Evolutionary conservation across 2,888 invertebrate species (phyloP), one percentile per base, ranked within the genome.

Genomic region (Ormia ochracea): DNA sequence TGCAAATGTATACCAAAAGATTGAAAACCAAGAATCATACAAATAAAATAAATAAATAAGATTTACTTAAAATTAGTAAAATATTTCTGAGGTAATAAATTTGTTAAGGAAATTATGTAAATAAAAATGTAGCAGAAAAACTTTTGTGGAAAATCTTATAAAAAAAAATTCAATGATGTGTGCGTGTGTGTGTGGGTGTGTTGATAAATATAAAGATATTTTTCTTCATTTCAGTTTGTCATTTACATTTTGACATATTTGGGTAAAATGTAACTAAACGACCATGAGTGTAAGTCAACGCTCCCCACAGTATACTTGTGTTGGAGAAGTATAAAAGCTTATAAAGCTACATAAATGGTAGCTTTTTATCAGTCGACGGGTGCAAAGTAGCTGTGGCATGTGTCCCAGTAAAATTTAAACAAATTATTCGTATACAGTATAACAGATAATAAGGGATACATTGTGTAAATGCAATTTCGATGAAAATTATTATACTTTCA

Each of bases 11-110:
- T 58, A 59, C 65, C 79, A 75, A 50, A 79, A 79, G 66, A 79
- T 70, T 75, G 59, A 75, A 79, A 79, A 65, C 75, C 59, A 75
- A 79, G 66, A 58, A 79, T 45, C 70, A 65, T 56, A 63, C 41
- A 52, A 61, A 43, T 54, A 61, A 52, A 45, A 36, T 33, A 72
- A 70, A 61, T 28, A 43, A 73, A 54, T 63, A 65, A 65, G 56
- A 38, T 65, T 59, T 23, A 23, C 33, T 45, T 6, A 9, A 48
- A 65, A 56, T 45, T 26, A 65, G 12, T n/a, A 74, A 41, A 33
- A 52, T 54, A 33, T 14, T 5, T 4, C 12, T 26, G 14, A 3
- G n/a, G 5, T 21, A 23, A 50, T 19, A 41, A 12, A 26, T 23
- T 26, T 38, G 2, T 38, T 4, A 38, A 65, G 36, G 50, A 65